These are phyloP conservation scores for Tupiocoris notatus DNA, from an alignment of 2,888 invertebrate genomes.

Conservation along the genomic window DNA sequence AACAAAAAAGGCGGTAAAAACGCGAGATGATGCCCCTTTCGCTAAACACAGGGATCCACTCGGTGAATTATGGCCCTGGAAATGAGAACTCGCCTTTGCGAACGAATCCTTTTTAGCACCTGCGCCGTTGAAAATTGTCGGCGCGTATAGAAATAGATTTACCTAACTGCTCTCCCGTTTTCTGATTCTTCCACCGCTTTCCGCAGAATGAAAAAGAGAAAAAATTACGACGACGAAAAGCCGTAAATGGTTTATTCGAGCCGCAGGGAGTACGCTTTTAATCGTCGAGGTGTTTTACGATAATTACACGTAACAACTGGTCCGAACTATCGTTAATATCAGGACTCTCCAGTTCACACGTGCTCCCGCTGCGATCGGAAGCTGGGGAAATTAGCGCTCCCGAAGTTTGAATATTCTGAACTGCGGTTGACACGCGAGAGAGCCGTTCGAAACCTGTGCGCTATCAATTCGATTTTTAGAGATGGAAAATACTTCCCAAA, in stretches of 20 bases:
- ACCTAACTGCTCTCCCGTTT: neutral
- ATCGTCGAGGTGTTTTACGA: neutral
- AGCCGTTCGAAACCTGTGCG: no score
- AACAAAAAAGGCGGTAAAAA: slow-evolving; percentile 13
- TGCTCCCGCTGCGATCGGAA: neutral
- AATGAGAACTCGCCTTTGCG: slow-evolving; percentile 11
- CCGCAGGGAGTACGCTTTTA: neutral
- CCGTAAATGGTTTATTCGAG: neutral
- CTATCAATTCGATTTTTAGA: no score
- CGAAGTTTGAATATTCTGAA: no score
- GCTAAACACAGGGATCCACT: slow-evolving; percentile 23
- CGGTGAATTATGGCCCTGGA: slow-evolving; percentile 26
- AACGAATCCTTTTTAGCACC: slow-evolving; percentile 29
- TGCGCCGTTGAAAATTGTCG: neutral
- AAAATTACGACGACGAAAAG: neutral
- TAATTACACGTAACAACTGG: neutral
- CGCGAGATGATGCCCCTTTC: slow-evolving; percentile 23
- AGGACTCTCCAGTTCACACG: neutral
- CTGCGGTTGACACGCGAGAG: no score
- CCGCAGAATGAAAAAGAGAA: no score
- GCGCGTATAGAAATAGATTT: neutral
- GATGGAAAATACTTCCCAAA: no score
- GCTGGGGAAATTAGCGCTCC: neutral
- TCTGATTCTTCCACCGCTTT: no score
- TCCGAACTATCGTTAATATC: neutral